These are phyloP conservation scores for Nematopogon swammerdamellus DNA, from an alignment of 2,888 invertebrate genomes.

Conservation along the genomic window DNA sequence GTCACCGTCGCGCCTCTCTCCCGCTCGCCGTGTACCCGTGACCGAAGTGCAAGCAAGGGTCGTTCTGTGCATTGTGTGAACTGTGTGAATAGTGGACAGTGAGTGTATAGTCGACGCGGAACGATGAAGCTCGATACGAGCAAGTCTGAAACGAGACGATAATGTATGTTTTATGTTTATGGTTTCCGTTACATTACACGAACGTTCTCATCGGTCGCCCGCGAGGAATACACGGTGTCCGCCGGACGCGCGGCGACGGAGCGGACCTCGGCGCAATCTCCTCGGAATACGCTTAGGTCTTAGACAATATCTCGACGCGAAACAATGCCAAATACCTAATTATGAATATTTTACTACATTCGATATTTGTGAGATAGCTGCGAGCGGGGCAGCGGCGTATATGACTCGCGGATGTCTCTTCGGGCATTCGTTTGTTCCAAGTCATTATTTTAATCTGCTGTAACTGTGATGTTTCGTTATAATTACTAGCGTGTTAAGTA, in stretches of 20 bases:
- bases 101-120: not conserved
- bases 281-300: not conserved
- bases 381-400: not conserved
- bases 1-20: not conserved
- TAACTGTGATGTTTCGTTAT: constrained; percentile 45
- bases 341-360: not conserved
- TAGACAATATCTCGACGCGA: not conserved
- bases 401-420: not conserved
- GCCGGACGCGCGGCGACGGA: not conserved
- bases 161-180: not conserved
- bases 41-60: not conserved
- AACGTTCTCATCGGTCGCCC: not conserved
- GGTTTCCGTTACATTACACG: not conserved
- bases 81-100: not conserved
- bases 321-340: not conserved
- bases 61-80: not conserved
- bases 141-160: not conserved
- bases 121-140: not conserved
- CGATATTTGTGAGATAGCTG: not conserved
- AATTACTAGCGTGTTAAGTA: constrained; percentile 40
- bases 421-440: not conserved
- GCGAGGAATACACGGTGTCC: not conserved
- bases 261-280: not conserved
- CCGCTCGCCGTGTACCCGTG: not conserved
- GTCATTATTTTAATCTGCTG: constrained; percentile 1